Evolutionary conservation across 2,888 invertebrate species (phyloP).

Genomic region (Torymus auratus): DNA sequence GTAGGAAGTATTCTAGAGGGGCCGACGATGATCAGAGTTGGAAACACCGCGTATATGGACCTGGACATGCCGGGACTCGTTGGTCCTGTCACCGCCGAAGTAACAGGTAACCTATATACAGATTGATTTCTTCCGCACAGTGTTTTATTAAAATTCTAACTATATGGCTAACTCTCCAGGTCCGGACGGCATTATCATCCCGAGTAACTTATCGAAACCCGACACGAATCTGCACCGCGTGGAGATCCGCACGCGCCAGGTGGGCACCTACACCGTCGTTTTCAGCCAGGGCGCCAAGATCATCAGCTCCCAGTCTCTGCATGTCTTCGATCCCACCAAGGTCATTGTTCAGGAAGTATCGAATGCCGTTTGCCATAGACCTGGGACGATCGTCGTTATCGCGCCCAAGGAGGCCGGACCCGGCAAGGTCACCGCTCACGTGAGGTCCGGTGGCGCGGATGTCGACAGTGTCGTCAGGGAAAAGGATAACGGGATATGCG

Average conservation of each 20-base stretch:
- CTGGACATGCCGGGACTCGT: slow-evolving; percentile 76
- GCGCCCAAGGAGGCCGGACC: slow-evolving; percentile 87
- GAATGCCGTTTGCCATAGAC: slow-evolving; percentile 88
- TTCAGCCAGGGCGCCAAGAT: slow-evolving; percentile 81
- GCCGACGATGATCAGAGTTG: slow-evolving; percentile 72
- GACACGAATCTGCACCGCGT: slow-evolving; percentile 83
- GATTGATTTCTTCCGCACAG: not conserved
- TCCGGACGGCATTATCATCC: slow-evolving; percentile 78
- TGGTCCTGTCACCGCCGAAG: slow-evolving; percentile 75
- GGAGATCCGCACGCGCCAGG: slow-evolving; percentile 86
- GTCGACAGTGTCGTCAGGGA: slow-evolving; percentile 90
- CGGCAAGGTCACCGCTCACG: slow-evolving; percentile 88
- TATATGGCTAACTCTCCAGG: slow-evolving; percentile 67
- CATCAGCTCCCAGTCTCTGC: slow-evolving; percentile 80
- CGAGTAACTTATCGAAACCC: slow-evolving; percentile 77
- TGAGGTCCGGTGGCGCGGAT: slow-evolving; percentile 88
- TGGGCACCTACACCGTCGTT: slow-evolving; percentile 86
- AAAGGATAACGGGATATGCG: slow-evolving; percentile 85
- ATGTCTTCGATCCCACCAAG: slow-evolving; percentile 87
- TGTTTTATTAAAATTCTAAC: not conserved
- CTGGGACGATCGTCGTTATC: slow-evolving; percentile 87
- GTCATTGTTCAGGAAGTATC: slow-evolving; percentile 86
- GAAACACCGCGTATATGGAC: slow-evolving; percentile 74
- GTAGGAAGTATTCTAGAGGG: slow-evolving; percentile 78
- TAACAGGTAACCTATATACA: slow-evolving; percentile 75